Evolutionary conservation across 2,797 vertebrate species (phyloP).

Genomic region (Platyrinchus mystaceus): DNA sequence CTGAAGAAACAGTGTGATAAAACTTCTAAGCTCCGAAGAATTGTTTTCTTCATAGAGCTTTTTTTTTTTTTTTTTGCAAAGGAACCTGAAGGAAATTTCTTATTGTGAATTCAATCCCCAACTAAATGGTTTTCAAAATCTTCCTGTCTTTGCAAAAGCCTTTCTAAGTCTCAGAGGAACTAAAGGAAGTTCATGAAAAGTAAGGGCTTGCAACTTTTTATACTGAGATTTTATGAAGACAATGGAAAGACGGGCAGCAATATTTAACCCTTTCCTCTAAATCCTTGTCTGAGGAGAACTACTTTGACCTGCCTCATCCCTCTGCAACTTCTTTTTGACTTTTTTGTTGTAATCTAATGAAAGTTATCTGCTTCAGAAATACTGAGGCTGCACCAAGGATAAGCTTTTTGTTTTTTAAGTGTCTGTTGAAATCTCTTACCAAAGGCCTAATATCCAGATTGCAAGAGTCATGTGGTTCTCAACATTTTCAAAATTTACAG

Average conservation of each 20-base stretch:
- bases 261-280: background rate
- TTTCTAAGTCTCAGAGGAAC: background rate
- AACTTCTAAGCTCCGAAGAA: background rate
- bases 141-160: background rate
- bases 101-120: background rate
- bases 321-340: rapidly evolving
- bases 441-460: background rate
- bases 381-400: background rate
- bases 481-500: background rate
- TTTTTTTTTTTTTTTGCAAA: background rate
- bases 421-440: background rate
- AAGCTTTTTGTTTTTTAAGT: background rate
- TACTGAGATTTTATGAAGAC: background rate
- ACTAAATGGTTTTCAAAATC: background rate
- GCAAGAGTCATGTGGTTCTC: background rate
- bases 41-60: background rate
- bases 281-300: background rate
- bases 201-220: background rate
- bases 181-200: background rate
- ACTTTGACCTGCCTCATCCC: background rate
- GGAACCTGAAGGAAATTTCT: background rate
- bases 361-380: background rate
- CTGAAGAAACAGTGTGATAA: background rate
- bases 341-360: background rate
- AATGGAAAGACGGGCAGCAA: background rate